phyloP scores from a whole-genome alignment of 2,797 vertebrate species.

The Falco biarmicus region DNA sequence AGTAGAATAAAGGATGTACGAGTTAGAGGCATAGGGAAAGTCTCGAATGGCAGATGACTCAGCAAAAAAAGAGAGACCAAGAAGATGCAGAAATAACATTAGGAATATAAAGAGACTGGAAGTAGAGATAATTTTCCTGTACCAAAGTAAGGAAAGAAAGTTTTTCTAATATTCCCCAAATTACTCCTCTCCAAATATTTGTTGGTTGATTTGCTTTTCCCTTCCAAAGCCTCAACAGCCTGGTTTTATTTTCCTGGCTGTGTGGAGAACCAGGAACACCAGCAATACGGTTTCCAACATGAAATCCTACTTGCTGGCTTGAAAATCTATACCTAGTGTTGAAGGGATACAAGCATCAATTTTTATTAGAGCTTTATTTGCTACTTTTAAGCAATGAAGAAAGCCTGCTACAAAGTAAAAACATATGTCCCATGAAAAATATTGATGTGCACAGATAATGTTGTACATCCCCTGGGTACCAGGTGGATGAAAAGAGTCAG shows the following conservation, averaged over 20 bases:
- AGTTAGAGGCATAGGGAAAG: background rate
- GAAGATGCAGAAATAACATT: slow-evolving; percentile 11
- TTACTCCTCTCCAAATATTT: slow-evolving; percentile 55
- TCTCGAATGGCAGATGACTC: slow-evolving; percentile 22
- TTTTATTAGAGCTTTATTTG: slow-evolving; percentile 55
- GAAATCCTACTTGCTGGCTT: slow-evolving; percentile 33
- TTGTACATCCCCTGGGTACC: background rate
- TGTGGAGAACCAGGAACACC: slow-evolving; percentile 1
- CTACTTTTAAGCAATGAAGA: slow-evolving; percentile 28
- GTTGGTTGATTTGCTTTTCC: slow-evolving; percentile 50
- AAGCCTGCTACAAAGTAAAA: slow-evolving; percentile 40
- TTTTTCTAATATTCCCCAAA: slow-evolving; percentile 47
- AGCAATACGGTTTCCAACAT: slow-evolving; percentile 9
- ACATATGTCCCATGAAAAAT: slow-evolving; percentile 30
- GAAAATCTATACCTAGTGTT: slow-evolving; percentile 52
- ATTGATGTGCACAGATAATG: slow-evolving; percentile 30
- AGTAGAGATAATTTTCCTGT: slow-evolving; percentile 41
- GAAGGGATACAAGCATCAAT: slow-evolving; percentile 39
- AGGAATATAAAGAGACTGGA: background rate
- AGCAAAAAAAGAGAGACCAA: background rate
- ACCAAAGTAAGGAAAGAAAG: slow-evolving; percentile 13
- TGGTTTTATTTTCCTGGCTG: slow-evolving; percentile 57
- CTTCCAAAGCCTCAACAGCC: slow-evolving; percentile 60
- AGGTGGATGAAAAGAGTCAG: slow-evolving; percentile 18
- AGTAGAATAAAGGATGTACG: background rate